Evolutionary conservation across 2,888 invertebrate species (phyloP).

Genomic region (Athetis lepigone): DNA sequence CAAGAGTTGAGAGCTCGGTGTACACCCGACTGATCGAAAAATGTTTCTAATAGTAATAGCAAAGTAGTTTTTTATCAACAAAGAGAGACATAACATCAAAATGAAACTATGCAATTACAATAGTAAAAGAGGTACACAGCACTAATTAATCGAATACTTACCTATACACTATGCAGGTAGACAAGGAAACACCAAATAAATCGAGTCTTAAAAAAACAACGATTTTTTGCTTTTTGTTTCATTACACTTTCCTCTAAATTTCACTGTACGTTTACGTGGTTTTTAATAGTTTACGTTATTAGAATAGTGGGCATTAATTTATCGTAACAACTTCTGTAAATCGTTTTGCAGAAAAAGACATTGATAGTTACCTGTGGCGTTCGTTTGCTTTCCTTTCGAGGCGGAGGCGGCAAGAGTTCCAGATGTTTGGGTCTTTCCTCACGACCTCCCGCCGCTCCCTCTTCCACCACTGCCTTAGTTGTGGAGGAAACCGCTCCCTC

Average conservation of each 20-base stretch:
- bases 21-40: no score
- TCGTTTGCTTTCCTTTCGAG: slow-evolving; percentile 80
- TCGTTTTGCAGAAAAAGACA: background rate
- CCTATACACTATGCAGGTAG: background rate
- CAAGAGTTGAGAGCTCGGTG: no score
- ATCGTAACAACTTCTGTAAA: background rate
- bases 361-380: slow-evolving; percentile 72
- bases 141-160: background rate
- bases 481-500: slow-evolving; percentile 77
- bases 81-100: no score
- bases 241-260: slow-evolving; percentile 8
- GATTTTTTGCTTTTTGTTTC: slow-evolving; percentile 4
- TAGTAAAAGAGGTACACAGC: background rate
- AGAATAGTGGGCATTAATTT: background rate
- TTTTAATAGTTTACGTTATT: slow-evolving; percentile 4
- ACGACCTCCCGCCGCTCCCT: slow-evolving; percentile 66
- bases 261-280: background rate
- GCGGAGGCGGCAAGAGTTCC: slow-evolving; percentile 88
- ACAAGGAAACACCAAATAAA: background rate
- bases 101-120: background rate
- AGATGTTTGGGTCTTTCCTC: slow-evolving; percentile 81
- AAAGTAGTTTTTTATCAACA: no score
- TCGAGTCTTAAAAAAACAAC: slow-evolving; percentile 12
- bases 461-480: slow-evolving; percentile 79
- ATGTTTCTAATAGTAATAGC: no score